Evolutionary conservation across 2,113 vertebrate species (phyloP).

Genomic region (Zosterops hypoxanthus): DNA sequence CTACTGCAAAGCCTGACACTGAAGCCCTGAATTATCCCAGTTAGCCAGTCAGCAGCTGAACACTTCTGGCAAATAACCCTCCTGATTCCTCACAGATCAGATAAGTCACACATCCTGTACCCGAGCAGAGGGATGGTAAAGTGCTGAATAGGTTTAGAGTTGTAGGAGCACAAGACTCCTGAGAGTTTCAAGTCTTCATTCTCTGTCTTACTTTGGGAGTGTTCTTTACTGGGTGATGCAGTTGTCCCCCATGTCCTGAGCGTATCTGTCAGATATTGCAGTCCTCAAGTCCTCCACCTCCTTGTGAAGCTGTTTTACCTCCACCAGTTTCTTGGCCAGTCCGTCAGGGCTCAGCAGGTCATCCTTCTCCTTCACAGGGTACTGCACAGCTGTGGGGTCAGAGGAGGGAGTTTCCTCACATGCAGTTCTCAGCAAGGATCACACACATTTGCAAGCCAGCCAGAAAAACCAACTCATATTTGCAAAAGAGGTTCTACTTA

Average conservation of each 20-base stretch:
- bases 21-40: constrained; percentile 13
- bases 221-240: constrained; percentile 88
- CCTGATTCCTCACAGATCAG: background rate
- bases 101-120: background rate
- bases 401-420: background rate
- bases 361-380: constrained; percentile 71
- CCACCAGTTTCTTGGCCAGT: constrained; percentile 86
- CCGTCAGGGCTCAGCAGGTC: constrained; percentile 84
- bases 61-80: background rate
- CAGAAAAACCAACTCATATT: background rate
- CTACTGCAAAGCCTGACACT: background rate
- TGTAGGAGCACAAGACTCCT: constrained; percentile 15
- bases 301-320: constrained; percentile 86
- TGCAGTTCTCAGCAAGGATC: background rate
- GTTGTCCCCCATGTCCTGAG: constrained; percentile 99
- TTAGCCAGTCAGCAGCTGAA: constrained; percentile 19
- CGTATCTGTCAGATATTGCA: constrained; percentile 91
- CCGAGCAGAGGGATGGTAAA: background rate
- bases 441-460: background rate
- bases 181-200: constrained; percentile 23
- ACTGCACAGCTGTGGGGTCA: constrained; percentile 73
- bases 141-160: constrained; percentile 21
- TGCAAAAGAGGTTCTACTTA: background rate
- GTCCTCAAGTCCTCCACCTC: constrained; percentile 94
- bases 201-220: constrained; percentile 16